Conservation (phyloP, 2,888 invertebrate species). For the Trachelus stipa region DNA sequence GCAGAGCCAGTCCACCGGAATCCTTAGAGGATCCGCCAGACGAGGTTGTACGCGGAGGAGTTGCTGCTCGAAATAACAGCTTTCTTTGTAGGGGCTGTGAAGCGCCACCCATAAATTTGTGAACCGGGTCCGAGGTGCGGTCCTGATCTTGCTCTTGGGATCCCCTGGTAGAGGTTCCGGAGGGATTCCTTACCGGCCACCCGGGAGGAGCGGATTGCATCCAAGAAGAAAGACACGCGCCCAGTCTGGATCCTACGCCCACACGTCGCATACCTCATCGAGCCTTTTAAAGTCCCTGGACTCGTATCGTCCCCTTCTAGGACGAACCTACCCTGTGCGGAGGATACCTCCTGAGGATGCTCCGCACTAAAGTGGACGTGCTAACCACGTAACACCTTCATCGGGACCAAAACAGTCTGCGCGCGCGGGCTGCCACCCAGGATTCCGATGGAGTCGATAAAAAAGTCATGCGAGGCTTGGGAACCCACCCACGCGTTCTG, state of each 20-base stretch:
- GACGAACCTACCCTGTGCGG: neutral
- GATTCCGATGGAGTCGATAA: slow-evolving; percentile 45
- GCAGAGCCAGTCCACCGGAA: neutral
- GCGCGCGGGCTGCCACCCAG: slow-evolving; percentile 41
- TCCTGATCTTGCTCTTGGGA: neutral
- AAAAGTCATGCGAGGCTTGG: slow-evolving; percentile 34
- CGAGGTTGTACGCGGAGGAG: slow-evolving; percentile 1
- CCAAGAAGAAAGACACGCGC: slow-evolving; percentile 36
- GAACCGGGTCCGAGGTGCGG: slow-evolving; percentile 9
- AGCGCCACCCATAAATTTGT: slow-evolving; percentile 62
- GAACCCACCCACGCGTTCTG: slow-evolving; percentile 35
- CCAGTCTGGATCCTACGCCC: slow-evolving; percentile 51
- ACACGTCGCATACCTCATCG: slow-evolving; percentile 48
- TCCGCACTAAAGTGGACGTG: slow-evolving; percentile 27
- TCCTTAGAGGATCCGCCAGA: neutral
- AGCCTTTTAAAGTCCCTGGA: slow-evolving; percentile 47
- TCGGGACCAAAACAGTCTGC: slow-evolving; percentile 40
- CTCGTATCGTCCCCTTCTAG: neutral
- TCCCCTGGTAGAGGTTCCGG: slow-evolving; percentile 37
- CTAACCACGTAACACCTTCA: slow-evolving; percentile 58
- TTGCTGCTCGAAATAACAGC: slow-evolving; percentile 44
- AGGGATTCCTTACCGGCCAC: slow-evolving; percentile 47
- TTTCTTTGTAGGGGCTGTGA: slow-evolving; percentile 43
- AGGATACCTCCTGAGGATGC: slow-evolving; percentile 33
- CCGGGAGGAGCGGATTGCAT: slow-evolving; percentile 40